Percentiles rank a stretch among this genome's conserved stretches.
Evolutionary conservation across 2,113 vertebrate species (phyloP).

Genomic region (Notothenia coriiceps): DNA sequence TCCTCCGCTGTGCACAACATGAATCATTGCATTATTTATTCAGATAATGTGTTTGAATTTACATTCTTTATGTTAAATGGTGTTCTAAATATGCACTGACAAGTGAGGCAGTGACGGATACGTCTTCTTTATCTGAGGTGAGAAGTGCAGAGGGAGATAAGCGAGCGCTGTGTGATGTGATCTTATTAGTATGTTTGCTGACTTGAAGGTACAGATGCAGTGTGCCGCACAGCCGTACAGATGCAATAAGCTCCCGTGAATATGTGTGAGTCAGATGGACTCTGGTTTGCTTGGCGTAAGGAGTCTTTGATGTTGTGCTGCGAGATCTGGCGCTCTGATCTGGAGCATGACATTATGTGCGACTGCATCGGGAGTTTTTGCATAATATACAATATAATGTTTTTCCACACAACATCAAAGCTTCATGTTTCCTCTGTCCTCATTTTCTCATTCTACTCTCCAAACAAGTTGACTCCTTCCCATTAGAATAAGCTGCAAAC

Average conservation of each 20-base stretch:
- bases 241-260: conserved; percentile 44
- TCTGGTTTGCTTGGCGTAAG: conserved; percentile 25
- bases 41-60: background rate
- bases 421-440: conserved; percentile 35
- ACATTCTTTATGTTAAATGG: background rate
- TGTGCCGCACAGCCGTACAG: conserved; percentile 7
- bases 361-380: conserved; percentile 38
- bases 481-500: conserved; percentile 58
- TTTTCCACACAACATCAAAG: conserved; percentile 14
- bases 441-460: conserved; percentile 27
- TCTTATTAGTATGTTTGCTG: conserved; percentile 31
- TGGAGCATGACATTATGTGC: conserved; percentile 51
- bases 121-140: conserved; percentile 29
- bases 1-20: conserved; percentile 1
- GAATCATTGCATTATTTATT: conserved; percentile 30
- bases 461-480: conserved; percentile 59
- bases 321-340: conserved; percentile 69
- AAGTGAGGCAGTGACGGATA: background rate
- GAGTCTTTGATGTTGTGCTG: conserved; percentile 71
- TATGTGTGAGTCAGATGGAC: conserved; percentile 40
- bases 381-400: conserved; percentile 29
- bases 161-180: conserved; percentile 26
- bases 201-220: conserved; percentile 21
- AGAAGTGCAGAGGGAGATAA: conserved; percentile 31
- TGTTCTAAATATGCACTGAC: conserved; percentile 5